Base-by-base conservation (phyloP, 2,888 invertebrate genomes). In the Nematopogon swammerdamellus region DNA sequence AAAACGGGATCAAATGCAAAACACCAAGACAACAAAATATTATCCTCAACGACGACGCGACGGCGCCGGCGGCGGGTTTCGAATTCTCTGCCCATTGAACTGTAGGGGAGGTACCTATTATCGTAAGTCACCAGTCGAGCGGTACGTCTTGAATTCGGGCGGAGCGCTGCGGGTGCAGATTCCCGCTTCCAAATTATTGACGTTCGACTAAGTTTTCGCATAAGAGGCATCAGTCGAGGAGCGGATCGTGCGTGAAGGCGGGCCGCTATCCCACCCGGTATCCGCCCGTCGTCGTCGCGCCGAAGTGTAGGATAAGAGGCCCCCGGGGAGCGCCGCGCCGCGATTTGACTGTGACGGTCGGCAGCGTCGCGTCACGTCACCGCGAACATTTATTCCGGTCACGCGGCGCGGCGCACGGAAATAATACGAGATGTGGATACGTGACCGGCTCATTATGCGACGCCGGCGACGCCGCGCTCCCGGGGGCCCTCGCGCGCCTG, bases 361-460 rank as follows among this genome's bases (percentile, higher is more conserved):
- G 64, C 61, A 19, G 45, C 19, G 30, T 20, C 46, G 60, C 62
- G 55, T 58, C 62, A 3, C 48, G 48, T 10, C 59, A 57, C 63
- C 64, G 61, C 63, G 61, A 63, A 63, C 64, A 65, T 71, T 76
- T 76, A 77, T 77, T 77, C 77, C 63, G 65, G 79, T 77, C 77
- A 76, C 79, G 77, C 68, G 75, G 70, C 64, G 65, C 70, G 74
- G 74, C 77, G 76, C 70, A 71, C 71, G 73, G 74, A 79, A 79
- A 80, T 80, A 80, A 80, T 79, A 77, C 76, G 79, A 76, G 80
- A 80, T 80, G 77, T 72, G 72, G 67, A 70, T 75, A 80, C 80
- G 80, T 80, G 80, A 79, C 77, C 72, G 67, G 76, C 72, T 76
- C 77, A 74, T 75, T 77, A 72, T 75, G 75, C 71, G 71, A 71